Evolutionary conservation across 2,888 invertebrate species (phyloP), one percentile per base, ranked within the genome.

Genomic region (Trimorus sp.): DNA sequence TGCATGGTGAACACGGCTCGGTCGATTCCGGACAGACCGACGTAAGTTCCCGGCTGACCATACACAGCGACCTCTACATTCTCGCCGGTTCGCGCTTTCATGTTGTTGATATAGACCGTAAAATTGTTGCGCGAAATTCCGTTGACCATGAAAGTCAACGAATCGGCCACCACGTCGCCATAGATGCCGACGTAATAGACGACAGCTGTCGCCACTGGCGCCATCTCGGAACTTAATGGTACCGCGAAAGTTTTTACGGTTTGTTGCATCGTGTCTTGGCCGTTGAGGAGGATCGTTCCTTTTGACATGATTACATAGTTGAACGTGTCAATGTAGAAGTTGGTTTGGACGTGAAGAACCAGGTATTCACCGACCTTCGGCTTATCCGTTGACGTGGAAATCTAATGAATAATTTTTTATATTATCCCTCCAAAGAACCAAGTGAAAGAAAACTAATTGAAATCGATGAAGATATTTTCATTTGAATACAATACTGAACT

Each of bases 91-190:
- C 98, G 95, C 69, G 98, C 98, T 92, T 98, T 99, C 83, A 96
- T 96, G 91, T 98, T 97, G 92, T 98, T 98, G 79, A 98, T 96
- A 86, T 94, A 94, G 11, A 97, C 95, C 0, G 96, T 96, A 90
- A 97, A 97, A 90, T 98, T 97, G 91, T 99, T 98, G 79, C 97
- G 92, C 0, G 98, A 97, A 85, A 98, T 97, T 79, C 98, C 98
- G 92, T 98, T 98, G 37, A 99, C 98, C 0, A 98, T 98, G 93
- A 98, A 98, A n/a, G 98, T 98, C 76, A 99, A 93, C 76, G 97
- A 97, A 92, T 99, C 99, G 0, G 97, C 97, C 0, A 98, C 94
- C 62, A 98, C 96, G 87, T 96, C 96, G 0, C 97, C 98, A 85
- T 96, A 95, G 12, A 94, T 94, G 6, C 95, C 95, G 0, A 98